Evolutionary conservation across 1,140 invertebrate genomes (phyloP), one percentile per base, ranked within the genome.

Genomic region (Dreissena polymorpha): DNA sequence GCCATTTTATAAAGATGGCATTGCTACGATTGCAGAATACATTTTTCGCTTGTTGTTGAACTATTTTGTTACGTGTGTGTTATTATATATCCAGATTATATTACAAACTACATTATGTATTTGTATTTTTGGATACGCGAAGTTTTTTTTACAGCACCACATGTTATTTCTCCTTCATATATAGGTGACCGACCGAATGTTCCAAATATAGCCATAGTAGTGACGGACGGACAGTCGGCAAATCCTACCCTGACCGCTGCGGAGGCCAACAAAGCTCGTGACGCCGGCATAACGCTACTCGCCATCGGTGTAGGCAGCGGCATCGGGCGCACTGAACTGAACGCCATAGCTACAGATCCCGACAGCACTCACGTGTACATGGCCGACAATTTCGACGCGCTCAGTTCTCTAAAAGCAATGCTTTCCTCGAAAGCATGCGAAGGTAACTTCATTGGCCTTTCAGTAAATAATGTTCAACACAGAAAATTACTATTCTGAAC

Each of bases 221-320:
- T 92, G 13, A 92, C 92, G 13, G 92, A 92, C 68, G 92, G 92
- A 53, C 85, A 82, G 68, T 92, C 92, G 0, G 86, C 88, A 68
- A 85, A 69, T 50, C 53, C 71, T 0, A 67, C 80, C 13, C 60
- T 73, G 8, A 89, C 89, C 16, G 78, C 83, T 21, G 63, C 83
- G 25, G 89, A 89, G 29, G 89, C 89, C 16, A 73, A 86, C 67
- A 78, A 63, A 21, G 39, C 85, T 0, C 49, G 86, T 51, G 83
- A 88, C n/a, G 55, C 83, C 6, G 89, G 90, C 12, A 85, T 91
- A 51, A 92, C 86, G 0, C 84, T 92, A 8, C 88, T 91, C 71
- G 86, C 89, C 29, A 85, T 92, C 60, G 91, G 91, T 49, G 87
- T 92, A 21, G 90, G 90, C n/a, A 64, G 64, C 16, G 85, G 86